These are phyloP conservation scores for Metopia argyrocephala DNA, from an alignment of 2,888 invertebrate species.

Conservation along the genomic window DNA sequence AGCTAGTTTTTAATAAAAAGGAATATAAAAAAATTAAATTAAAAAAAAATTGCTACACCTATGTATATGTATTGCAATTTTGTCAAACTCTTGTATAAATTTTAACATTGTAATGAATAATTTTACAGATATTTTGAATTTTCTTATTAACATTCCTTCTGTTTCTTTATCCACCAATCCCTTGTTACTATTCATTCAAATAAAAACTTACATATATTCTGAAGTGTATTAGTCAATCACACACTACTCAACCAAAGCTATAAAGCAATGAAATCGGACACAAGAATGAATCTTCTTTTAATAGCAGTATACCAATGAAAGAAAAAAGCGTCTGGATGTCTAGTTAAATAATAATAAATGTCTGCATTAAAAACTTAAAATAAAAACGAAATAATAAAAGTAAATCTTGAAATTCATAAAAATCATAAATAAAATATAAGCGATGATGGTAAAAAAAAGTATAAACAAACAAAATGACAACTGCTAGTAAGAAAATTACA, in stretches of 20 bases:
- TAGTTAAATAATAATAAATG: slow-evolving; percentile 54
- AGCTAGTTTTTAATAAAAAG: too few relatives aligned
- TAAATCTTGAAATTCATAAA: slow-evolving; percentile 55
- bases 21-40: too few relatives aligned
- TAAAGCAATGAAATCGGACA: slow-evolving; percentile 36
- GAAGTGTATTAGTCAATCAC: too few relatives aligned
- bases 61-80: too few relatives aligned
- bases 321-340: slow-evolving; percentile 54
- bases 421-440: slow-evolving; percentile 13
- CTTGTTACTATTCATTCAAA: not conserved
- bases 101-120: too few relatives aligned
- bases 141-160: too few relatives aligned
- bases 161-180: not conserved
- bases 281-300: slow-evolving; percentile 19
- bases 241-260: not conserved
- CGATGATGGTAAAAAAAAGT: slow-evolving; percentile 16
- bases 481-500: not conserved
- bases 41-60: too few relatives aligned
- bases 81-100: too few relatives aligned
- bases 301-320: not conserved
- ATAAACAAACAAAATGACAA: slow-evolving; percentile 38
- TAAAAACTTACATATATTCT: not conserved
- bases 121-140: too few relatives aligned
- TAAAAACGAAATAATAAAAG: slow-evolving; percentile 36
- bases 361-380: slow-evolving; percentile 24